Base-by-base conservation (phyloP, 2,888 invertebrate species). In the Vesta saturnalis region DNA sequence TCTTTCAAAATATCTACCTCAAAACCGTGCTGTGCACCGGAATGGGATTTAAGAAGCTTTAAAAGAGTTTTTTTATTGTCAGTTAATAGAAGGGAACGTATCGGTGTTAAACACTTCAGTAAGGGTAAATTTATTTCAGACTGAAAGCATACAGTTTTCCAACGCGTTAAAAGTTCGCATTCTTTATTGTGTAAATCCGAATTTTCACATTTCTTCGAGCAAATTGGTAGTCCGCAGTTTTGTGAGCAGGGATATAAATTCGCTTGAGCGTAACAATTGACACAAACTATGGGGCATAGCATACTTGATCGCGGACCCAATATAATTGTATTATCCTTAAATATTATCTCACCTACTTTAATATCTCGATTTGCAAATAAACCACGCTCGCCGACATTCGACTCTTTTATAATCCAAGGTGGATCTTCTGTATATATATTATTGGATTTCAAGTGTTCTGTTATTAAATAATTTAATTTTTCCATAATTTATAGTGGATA, bases 221-320 rank as follows among this genome's bases (percentile, higher is more conserved):
- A 94, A 46, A 94, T 84, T 15, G 91, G 89, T 75, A 93, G 85
- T 1, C 90, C 89, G 79, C 94, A 94, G 57, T 86, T 86, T 46
- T 85, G 86, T 47, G 86, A 83, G 79, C 94, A 94, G 52, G 78
- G 22, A n/a, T 64, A 69, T 21, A 81, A 64, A 69, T 85, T 83
- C 60, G 87, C 77, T 64, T 82, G 81, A 73, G 86, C 87, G 74
- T 87, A 88, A 78, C 93, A 94, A 73, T 86, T 87, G 0, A 89
- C 88, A 81, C 93, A 93, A 66, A 89, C 87, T 77, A 89, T 86
- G 64, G 87, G 86, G 15, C 87, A 81, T 63, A 78, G 79, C 60
- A 83, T 83, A 60, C 87, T 85, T 39, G 87, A 86, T 54, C 92
- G 87, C 0, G 93, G 92, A 0, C 94, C 94, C 58, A 89, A 82